Percentiles rank a stretch among this genome's conserved stretches.
These are phyloP conservation scores for Pseudochirops corinnae DNA, from an alignment of 2,797 vertebrate genomes.

Conservation along the genomic window DNA sequence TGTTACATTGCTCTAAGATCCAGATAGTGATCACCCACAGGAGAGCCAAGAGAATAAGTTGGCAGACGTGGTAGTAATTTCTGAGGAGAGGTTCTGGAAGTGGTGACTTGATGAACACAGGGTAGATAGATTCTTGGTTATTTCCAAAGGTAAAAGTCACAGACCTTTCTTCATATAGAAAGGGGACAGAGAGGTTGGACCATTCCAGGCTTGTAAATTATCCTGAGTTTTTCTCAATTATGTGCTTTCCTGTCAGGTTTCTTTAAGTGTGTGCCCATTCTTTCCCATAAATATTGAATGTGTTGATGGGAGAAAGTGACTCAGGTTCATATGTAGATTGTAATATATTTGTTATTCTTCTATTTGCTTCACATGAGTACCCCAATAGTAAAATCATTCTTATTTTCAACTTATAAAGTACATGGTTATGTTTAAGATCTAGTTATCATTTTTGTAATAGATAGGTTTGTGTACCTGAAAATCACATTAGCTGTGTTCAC, in stretches of 20 bases:
- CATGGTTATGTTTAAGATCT: neutral
- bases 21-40: too few relatives aligned
- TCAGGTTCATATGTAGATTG: neutral
- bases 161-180: neutral
- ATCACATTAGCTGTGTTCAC: neutral
- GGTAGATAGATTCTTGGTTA: too few relatives aligned
- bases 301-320: neutral
- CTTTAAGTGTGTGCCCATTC: neutral
- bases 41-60: too few relatives aligned
- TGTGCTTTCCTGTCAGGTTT: neutral
- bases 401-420: neutral
- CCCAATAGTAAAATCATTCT: neutral
- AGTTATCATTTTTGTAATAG: neutral
- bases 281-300: neutral
- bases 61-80: too few relatives aligned
- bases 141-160: too few relatives aligned
- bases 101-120: too few relatives aligned
- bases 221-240: neutral
- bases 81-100: too few relatives aligned
- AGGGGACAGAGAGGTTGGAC: neutral
- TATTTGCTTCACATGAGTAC: neutral
- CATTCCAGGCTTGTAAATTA: neutral
- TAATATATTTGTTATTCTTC: neutral
- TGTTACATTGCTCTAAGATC: too few relatives aligned
- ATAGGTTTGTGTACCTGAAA: neutral